phyloP scores from a whole-genome alignment of 2,113 vertebrate genomes.

The Perca flavescens region DNA sequence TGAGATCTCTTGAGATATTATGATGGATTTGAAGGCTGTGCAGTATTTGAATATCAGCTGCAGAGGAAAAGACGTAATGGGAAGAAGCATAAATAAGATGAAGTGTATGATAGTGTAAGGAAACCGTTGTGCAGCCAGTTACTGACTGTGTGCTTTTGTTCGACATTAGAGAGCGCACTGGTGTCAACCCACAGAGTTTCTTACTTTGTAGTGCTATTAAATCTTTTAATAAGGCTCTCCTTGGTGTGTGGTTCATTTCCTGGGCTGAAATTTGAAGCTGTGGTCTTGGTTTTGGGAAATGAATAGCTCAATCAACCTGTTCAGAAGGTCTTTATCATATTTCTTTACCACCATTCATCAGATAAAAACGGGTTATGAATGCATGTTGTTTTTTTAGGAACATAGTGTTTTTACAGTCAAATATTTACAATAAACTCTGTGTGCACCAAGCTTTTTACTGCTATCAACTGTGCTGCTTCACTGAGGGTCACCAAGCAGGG shows the following conservation, averaged over 20 bases:
- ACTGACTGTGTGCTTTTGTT: slow-evolving; percentile 31
- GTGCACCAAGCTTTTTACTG: not conserved
- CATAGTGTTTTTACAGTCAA: slow-evolving; percentile 7
- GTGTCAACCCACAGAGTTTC: slow-evolving; percentile 33
- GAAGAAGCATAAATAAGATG: not conserved
- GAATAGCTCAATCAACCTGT: not conserved
- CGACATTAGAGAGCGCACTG: not conserved
- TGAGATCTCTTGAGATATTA: slow-evolving; percentile 8
- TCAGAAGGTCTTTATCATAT: not conserved
- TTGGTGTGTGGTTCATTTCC: slow-evolving; percentile 30
- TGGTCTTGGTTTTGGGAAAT: slow-evolving; percentile 2
- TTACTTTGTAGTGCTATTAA: slow-evolving; percentile 17
- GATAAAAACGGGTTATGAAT: not conserved
- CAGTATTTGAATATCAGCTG: not conserved
- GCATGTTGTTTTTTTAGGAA: not conserved
- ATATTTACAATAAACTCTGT: slow-evolving; percentile 1
- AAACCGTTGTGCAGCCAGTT: slow-evolving; percentile 12
- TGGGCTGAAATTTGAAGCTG: slow-evolving; percentile 11
- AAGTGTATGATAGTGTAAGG: not conserved
- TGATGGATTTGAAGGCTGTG: slow-evolving; percentile 6
- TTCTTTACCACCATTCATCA: not conserved
- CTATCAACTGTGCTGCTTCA: slow-evolving; percentile 3
- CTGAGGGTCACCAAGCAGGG: not conserved
- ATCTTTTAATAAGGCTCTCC: slow-evolving; percentile 43
- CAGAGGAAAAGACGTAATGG: not conserved